Conservation (phyloP, 2,113 vertebrate genomes). For the Phylloscopus trochiloides region DNA sequence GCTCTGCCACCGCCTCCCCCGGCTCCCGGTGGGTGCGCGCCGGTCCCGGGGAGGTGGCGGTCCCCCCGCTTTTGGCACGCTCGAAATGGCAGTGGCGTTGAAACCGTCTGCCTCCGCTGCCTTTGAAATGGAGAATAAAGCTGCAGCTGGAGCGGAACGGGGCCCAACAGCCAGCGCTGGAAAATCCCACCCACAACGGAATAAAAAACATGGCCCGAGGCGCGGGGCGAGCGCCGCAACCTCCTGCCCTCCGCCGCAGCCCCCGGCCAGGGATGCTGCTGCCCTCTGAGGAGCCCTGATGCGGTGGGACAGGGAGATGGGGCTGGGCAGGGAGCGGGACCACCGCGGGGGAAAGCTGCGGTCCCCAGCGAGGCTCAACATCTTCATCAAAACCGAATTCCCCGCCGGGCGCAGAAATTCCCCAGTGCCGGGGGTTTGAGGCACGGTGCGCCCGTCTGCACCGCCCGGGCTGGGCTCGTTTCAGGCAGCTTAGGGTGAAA, state of each 20-base stretch:
- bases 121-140: constrained; percentile 70
- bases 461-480: accelerated
- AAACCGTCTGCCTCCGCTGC: constrained; percentile 47
- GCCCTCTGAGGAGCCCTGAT: background rate
- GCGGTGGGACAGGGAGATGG: accelerated
- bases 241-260: background rate
- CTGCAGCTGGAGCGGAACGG: constrained; percentile 67
- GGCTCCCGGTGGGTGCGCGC: background rate
- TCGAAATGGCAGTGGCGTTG: constrained; percentile 62
- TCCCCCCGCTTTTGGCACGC: constrained; percentile 6
- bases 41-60: background rate
- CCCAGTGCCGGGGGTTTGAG: accelerated
- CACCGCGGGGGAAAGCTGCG: accelerated
- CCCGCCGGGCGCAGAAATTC: background rate
- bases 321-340: background rate
- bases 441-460: accelerated
- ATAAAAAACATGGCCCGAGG: constrained; percentile 34
- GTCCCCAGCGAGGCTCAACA: accelerated
- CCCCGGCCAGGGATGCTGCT: background rate
- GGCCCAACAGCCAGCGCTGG: constrained; percentile 60
- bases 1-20: background rate
- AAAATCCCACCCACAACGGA: constrained; percentile 68
- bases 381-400: background rate
- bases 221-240: constrained; percentile 17
- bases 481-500: background rate